A percentile compares a stretch with the other conserved stretches of the same genome.
Evolutionary conservation across 1,140 invertebrate species (phyloP).

Genomic region (Asobara japonica): DNA sequence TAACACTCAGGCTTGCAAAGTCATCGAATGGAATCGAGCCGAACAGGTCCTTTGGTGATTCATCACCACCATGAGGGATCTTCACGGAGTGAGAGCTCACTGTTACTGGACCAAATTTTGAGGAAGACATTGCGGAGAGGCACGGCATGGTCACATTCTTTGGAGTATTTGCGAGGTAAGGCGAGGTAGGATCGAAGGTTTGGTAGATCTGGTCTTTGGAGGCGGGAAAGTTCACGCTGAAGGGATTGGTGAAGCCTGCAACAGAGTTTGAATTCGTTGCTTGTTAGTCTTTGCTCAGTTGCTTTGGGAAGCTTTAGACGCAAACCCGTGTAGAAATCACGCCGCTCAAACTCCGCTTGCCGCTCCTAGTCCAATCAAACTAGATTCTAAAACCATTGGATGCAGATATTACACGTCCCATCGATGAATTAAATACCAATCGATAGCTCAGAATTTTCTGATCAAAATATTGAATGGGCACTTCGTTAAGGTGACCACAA

Average conservation of each 20-base stretch:
- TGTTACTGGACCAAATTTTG: constrained; percentile 39
- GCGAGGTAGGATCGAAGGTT: constrained; percentile 29
- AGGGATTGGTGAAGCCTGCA: constrained; percentile 53
- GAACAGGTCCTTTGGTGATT: constrained; percentile 69
- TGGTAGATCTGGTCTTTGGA: neutral
- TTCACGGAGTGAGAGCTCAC: constrained; percentile 28
- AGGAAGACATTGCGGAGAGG: constrained; percentile 31
- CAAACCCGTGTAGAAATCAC: no score
- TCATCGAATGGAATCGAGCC: constrained; percentile 72
- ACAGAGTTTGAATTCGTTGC: neutral
- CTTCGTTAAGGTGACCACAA: no score
- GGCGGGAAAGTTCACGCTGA: constrained; percentile 45
- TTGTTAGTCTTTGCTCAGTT: no score
- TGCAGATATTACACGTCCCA: no score
- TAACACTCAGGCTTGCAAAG: constrained; percentile 55
- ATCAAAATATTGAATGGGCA: no score
- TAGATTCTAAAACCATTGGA: no score
- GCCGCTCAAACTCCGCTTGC: no score
- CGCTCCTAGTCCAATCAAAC: no score
- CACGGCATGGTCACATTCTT: neutral
- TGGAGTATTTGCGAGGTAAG: constrained; percentile 25
- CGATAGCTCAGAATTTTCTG: no score
- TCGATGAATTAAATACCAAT: no score
- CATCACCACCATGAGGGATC: neutral
- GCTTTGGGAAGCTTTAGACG: no score